Base-by-base conservation (phyloP, 2,113 vertebrate genomes). In the Proteles cristata region DNA sequence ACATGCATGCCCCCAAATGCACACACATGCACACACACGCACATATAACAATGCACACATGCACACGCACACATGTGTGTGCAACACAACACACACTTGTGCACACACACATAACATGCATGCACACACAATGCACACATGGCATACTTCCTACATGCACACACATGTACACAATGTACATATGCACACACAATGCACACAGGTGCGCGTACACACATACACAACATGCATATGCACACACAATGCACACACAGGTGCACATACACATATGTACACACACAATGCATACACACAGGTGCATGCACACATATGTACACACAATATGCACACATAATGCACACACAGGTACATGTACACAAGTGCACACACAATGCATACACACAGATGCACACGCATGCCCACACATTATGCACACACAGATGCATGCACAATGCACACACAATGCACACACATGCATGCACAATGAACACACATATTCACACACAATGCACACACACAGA, bases 341-440 rank as follows among this genome's bases (percentile, higher is more conserved):
- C 65, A 33, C 69, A 73, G 0, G 19, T 35, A 43, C 5, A 43
- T 4, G 16, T 7, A 69, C 33, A 14, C 71, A n/a, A 7, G 5
- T 65, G 26, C 26, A 28, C 11, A 35, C n/a, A 35, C 35, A 66
- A 66, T 31, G 23, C 69, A 48, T 39, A 39, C 69, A 35, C 69
- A 39, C n/a, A 1, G 11, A n/a, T 4, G 35, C 21, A 43, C 21
- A 25, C 12, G 4, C 8, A 28, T 2, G 19, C 5, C 48, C 14
- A 73, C 71, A 25, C 21, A 43, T 7, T 3, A 11, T 19, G 76
- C 81, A 31, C 11, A 19, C 8, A 48, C 76, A 48, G 12, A 26
- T 25, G 76, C 28, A 33, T 21, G 10, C 35, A 73, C 9, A 73
- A 6, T 21, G 74, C 43, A 31, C 48, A 39, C 0, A 2, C 3